Conservation (phyloP, 2,113 vertebrate genomes). For the Dicaeum eximium region DNA sequence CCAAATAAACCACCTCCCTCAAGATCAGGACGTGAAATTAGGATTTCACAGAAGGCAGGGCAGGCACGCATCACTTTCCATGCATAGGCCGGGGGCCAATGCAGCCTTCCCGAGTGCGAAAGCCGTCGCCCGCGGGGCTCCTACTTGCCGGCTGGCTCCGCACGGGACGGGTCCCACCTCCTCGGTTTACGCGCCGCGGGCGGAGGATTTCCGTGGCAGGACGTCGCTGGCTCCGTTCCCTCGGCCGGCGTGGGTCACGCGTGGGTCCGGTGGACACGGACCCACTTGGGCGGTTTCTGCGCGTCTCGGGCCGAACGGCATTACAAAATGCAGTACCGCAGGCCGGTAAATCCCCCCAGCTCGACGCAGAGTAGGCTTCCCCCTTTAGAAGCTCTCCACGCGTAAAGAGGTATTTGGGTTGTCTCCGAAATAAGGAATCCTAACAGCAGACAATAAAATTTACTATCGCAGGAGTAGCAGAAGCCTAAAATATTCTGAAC, state of each 20-base stretch:
- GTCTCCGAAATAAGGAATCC: constrained; percentile 75
- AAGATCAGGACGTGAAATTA: not conserved
- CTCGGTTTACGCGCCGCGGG: accelerated
- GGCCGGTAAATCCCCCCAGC: not conserved
- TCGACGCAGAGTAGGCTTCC: not conserved
- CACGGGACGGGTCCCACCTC: accelerated
- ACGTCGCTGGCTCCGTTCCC: accelerated
- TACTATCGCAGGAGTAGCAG: constrained; percentile 75
- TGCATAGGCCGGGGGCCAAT: accelerated
- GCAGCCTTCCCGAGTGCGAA: no score
- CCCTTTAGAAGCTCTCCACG: constrained; percentile 17
- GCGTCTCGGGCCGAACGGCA: not conserved
- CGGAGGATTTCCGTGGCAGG: not conserved
- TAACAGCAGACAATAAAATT: constrained; percentile 69
- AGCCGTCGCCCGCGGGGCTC: accelerated
- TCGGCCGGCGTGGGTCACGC: accelerated
- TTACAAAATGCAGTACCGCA: not conserved
- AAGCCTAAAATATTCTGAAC: constrained; percentile 77
- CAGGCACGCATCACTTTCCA: not conserved
- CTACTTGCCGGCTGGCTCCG: not conserved
- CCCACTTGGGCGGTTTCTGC: not conserved
- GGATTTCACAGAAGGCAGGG: not conserved
- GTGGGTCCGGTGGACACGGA: not conserved
- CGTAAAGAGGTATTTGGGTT: constrained; percentile 25
- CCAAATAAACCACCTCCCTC: not conserved